Conservation (phyloP, 2,888 invertebrate species). For the Odontocerum albicorne region DNA sequence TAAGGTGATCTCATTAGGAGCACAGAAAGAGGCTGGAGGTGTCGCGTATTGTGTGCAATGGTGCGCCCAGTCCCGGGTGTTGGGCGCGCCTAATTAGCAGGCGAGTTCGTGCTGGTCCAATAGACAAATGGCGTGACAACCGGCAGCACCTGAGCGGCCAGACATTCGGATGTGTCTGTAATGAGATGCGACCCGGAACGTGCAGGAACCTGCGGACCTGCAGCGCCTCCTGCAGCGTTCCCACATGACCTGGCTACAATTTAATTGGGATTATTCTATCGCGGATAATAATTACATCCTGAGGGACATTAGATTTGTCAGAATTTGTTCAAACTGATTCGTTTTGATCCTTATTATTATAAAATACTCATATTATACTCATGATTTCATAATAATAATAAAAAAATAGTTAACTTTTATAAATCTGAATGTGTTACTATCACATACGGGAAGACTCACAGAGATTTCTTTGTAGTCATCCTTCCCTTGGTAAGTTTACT, state of each 20-base stretch:
- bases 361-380: too few relatives aligned
- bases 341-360: too few relatives aligned
- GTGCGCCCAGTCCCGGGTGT: constrained; percentile 1
- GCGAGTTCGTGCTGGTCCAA: constrained; percentile 31
- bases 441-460: too few relatives aligned
- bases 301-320: too few relatives aligned
- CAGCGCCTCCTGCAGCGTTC: too few relatives aligned
- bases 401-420: too few relatives aligned
- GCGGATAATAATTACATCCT: too few relatives aligned
- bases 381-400: too few relatives aligned
- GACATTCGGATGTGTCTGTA: constrained; percentile 25
- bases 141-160: constrained; percentile 15
- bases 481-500: too few relatives aligned
- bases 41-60: constrained; percentile 9
- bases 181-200: constrained; percentile 26
- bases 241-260: constrained; percentile 1
- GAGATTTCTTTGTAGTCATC: too few relatives aligned
- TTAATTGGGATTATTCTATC: constrained; percentile 9
- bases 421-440: too few relatives aligned
- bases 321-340: too few relatives aligned
- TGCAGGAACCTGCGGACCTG: background rate
- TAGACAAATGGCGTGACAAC: constrained; percentile 34
- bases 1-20: constrained; percentile 27
- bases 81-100: constrained; percentile 32
- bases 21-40: constrained; percentile 21